phyloP scores from a whole-genome alignment of 2,797 vertebrate species.

The Crax fasciolata region DNA sequence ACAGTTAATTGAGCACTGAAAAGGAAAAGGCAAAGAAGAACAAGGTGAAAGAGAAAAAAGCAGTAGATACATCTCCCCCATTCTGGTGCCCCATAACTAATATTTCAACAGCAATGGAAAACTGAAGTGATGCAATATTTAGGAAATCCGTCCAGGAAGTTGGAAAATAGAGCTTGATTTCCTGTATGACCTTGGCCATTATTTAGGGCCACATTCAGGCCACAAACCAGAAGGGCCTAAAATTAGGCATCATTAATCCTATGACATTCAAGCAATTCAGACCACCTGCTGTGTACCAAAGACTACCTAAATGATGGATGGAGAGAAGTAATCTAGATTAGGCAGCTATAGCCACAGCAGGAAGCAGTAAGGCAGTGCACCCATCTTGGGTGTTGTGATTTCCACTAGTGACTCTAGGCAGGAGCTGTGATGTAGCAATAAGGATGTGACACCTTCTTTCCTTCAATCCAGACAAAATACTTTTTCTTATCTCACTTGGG shows the following conservation, averaged over 20 bases:
- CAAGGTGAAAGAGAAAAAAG: background rate
- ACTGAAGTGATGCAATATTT: conserved; percentile 12
- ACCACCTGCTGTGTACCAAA: background rate
- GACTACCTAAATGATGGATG: background rate
- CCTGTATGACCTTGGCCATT: background rate
- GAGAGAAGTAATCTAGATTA: background rate
- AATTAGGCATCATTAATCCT: background rate
- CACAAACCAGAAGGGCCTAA: background rate
- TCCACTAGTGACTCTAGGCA: background rate
- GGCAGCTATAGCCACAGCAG: background rate
- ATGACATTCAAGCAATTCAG: background rate
- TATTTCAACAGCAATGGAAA: conserved; percentile 18
- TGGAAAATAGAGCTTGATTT: conserved; percentile 18
- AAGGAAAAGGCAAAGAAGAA: background rate
- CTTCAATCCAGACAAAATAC: background rate
- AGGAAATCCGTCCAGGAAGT: conserved; percentile 18
- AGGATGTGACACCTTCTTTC: background rate
- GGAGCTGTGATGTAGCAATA: background rate
- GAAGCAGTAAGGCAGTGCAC: background rate
- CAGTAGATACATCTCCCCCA: background rate
- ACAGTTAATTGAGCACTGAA: background rate
- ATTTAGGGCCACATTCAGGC: background rate
- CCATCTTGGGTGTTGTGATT: background rate
- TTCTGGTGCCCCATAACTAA: background rate
- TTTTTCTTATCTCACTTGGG: background rate